These are phyloP conservation scores for Scomber colias DNA, from an alignment of 2,113 vertebrate genomes.

Conservation along the genomic window DNA sequence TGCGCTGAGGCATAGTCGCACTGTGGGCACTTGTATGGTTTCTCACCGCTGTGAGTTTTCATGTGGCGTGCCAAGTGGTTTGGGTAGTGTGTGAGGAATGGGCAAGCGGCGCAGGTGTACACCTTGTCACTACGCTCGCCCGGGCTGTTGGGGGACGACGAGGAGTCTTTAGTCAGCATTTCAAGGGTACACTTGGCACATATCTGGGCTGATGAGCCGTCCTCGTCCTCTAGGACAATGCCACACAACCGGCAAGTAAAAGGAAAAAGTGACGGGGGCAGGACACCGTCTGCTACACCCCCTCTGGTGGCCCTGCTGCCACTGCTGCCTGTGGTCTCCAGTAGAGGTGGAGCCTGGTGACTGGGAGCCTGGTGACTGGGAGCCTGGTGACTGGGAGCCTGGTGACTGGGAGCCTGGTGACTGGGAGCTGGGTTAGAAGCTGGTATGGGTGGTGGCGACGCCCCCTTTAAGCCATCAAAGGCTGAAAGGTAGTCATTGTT, in stretches of 20 bases:
- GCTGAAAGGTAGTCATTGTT: constrained; percentile 83
- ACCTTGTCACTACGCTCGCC: constrained; percentile 89
- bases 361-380: too few species aligned
- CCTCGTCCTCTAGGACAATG: constrained; percentile 92
- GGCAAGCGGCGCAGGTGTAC: constrained; percentile 93
- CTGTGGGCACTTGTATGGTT: constrained; percentile 95
- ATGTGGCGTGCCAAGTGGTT: constrained; percentile 98
- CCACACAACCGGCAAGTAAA: constrained; percentile 94
- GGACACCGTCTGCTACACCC: constrained; percentile 61
- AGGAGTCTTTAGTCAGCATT: constrained; percentile 87
- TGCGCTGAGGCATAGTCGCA: constrained; percentile 96
- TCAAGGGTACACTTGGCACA: constrained; percentile 92
- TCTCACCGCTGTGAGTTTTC: constrained; percentile 98
- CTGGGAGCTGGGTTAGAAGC: constrained; percentile 60
- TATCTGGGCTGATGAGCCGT: constrained; percentile 88
- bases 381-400: too few species aligned
- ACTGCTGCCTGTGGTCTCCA: constrained; percentile 43
- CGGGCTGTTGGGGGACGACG: constrained; percentile 67
- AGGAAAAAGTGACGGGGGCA: constrained; percentile 91
- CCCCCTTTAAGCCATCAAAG: constrained; percentile 82
- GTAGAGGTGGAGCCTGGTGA: constrained; percentile 53
- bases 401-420: too few species aligned
- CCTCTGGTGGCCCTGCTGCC: constrained; percentile 48
- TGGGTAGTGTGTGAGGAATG: constrained; percentile 97
- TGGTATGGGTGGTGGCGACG: constrained; percentile 62